Conservation (phyloP, 2,888 invertebrate genomes). For the Lysandra bellargus region DNA sequence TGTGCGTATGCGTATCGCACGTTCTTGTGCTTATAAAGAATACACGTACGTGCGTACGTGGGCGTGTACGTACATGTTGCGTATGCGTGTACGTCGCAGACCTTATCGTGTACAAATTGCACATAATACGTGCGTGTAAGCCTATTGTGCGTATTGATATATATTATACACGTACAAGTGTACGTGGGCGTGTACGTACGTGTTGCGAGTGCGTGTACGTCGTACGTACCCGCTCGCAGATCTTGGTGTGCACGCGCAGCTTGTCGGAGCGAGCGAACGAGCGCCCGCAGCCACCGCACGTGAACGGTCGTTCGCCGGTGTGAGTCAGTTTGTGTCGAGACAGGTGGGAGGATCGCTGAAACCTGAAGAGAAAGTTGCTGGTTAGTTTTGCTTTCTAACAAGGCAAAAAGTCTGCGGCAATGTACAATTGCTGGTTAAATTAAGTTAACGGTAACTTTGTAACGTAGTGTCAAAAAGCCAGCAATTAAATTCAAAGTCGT, state of each 20-base stretch:
- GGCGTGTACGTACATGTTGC: too few species aligned
- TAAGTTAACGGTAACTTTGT: too few species aligned
- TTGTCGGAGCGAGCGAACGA: slow-evolving; percentile 87
- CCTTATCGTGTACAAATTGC: too few species aligned
- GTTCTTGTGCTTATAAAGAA: too few species aligned
- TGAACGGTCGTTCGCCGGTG: slow-evolving; percentile 86
- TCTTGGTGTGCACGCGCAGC: slow-evolving; percentile 84
- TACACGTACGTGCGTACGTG: background rate
- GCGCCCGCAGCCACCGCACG: slow-evolving; percentile 84
- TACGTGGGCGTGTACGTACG: background rate
- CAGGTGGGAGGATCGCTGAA: slow-evolving; percentile 85
- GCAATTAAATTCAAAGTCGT: too few species aligned
- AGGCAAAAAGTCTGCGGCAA: too few species aligned
- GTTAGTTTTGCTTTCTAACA: background rate
- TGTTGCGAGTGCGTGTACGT: background rate
- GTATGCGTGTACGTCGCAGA: too few species aligned
- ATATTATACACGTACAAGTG: background rate
- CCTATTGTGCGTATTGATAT: background rate
- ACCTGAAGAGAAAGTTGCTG: slow-evolving; percentile 58
- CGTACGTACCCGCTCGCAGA: slow-evolving; percentile 72
- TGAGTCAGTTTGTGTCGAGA: slow-evolving; percentile 85
- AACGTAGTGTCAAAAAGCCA: too few species aligned
- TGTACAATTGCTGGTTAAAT: too few species aligned
- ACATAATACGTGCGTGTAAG: too few species aligned
- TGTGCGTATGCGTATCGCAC: too few species aligned